Conservation (phyloP, 2,113 vertebrate species). For the Dasyurus viverrinus region DNA sequence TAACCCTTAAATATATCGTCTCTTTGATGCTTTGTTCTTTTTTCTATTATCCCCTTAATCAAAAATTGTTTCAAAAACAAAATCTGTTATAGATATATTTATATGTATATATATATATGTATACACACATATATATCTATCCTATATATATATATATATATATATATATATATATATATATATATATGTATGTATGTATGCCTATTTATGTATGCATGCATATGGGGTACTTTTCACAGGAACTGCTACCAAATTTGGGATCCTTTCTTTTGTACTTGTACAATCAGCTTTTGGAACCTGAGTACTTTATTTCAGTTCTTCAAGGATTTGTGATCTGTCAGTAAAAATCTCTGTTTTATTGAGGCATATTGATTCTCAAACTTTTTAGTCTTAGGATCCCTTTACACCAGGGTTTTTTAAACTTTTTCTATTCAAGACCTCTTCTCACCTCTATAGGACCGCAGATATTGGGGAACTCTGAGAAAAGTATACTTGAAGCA, state of each 20-base stretch:
- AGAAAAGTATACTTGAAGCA: too few relatives aligned
- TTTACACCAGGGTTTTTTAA: neutral
- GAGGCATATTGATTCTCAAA: neutral
- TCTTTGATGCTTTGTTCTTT: neutral
- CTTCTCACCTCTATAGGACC: too few relatives aligned
- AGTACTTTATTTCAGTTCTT: neutral
- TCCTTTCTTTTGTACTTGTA: neutral
- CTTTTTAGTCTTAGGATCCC: neutral
- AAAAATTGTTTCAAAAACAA: neutral
- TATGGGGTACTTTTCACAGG: neutral
- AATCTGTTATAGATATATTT: too few relatives aligned
- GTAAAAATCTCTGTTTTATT: neutral
- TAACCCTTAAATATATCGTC: neutral
- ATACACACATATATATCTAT: too few relatives aligned
- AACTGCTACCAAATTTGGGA: neutral
- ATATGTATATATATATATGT: too few relatives aligned
- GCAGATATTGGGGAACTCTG: too few relatives aligned
- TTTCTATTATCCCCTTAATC: neutral
- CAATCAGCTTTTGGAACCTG: neutral
- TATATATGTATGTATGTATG: too few relatives aligned
- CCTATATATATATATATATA: too few relatives aligned
- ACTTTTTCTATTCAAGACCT: too few relatives aligned
- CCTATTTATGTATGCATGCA: neutral
- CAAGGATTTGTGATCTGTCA: neutral
- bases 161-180: too few relatives aligned